phyloP scores from a whole-genome alignment of 1,140 invertebrate genomes.

The Diorhabda carinulata region DNA sequence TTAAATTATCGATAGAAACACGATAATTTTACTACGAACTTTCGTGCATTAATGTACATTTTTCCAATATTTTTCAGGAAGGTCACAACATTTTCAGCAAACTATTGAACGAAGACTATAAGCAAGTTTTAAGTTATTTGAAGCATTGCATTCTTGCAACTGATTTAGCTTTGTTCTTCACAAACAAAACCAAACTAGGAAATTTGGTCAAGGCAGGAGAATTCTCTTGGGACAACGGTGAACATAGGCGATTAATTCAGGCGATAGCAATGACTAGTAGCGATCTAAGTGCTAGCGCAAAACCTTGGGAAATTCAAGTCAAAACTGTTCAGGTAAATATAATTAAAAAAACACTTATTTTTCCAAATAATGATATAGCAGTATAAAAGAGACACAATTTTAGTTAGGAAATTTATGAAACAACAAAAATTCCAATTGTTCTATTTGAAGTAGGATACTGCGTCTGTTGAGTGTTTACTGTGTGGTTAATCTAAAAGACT shows the following conservation, averaged over 20 bases:
- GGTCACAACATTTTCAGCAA: slow-evolving; percentile 77
- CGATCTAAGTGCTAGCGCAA: slow-evolving; percentile 77
- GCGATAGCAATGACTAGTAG: slow-evolving; percentile 78
- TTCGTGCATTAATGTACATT: not conserved
- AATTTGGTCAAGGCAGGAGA: slow-evolving; percentile 54
- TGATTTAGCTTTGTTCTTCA: slow-evolving; percentile 76
- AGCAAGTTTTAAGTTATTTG: slow-evolving; percentile 68
- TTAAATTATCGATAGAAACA: too few relatives aligned
- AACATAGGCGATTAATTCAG: slow-evolving; percentile 63
- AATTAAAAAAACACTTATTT: too few relatives aligned
- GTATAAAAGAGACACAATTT: too few relatives aligned
- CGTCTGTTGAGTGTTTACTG: too few relatives aligned
- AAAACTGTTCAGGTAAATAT: slow-evolving; percentile 62
- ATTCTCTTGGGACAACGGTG: slow-evolving; percentile 61
- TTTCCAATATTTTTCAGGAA: slow-evolving; percentile 54
- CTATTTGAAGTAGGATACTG: too few relatives aligned
- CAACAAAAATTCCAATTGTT: too few relatives aligned
- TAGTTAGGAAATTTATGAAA: too few relatives aligned
- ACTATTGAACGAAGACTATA: slow-evolving; percentile 71
- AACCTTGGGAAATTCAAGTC: slow-evolving; percentile 79
- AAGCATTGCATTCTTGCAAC: slow-evolving; percentile 82
- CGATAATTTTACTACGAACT: not conserved
- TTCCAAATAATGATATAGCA: too few relatives aligned
- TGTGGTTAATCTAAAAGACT: too few relatives aligned
- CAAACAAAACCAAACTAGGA: slow-evolving; percentile 64